Evolutionary conservation across 1,140 invertebrate genomes (phyloP), one percentile per base, ranked within the genome.

Genomic region (Drosophila busckii): DNA sequence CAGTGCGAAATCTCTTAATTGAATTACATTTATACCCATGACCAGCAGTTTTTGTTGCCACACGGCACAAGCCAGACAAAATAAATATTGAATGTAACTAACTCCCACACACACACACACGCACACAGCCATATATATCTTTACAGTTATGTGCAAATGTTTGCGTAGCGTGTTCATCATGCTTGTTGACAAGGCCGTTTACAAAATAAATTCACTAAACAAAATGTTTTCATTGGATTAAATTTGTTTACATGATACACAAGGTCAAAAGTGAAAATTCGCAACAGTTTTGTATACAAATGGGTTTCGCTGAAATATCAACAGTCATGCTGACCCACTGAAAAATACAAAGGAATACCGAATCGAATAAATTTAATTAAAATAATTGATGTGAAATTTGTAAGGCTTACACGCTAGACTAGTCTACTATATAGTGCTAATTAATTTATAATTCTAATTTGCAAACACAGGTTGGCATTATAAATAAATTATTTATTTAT

Each of bases 111-210:
- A 48, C n/a, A 20, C 44, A 16, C 29, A 42, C 12, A 32, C 26
- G 8, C 9, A 32, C 29, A 50, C 15, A 12, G 32, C 9, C 19
- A 46, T 10, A 52, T 8, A 17, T 31, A 17, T n/a, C n/a, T n/a
- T n/a, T n/a, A n/a, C 35, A 22, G 46, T 40, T 56, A 44, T 45
- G 31, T 4, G 50, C 53, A 78, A 78, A 78, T 78, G 68, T 78
- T 78, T 78, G 73, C 48, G 49, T 59, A 80, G 53, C 73, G 68
- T 78, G 71, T 80, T 80, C 67, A 78, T 71, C 71, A 71, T 71
- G 35, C n/a, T 67, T 71, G 73, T 78, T 71, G 73, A 78, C 71
- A 75, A 75, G 70, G 70, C 69, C 70, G 58, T 71, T 71, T 78
- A 80, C 58, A 64, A 68, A 63, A 78, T 64, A 78, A 67, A 78